A percentile compares a stretch with the other conserved stretches of the same genome.
These are phyloP conservation scores for Felis catus DNA, from an alignment of 2,113 vertebrate species.

Conservation along the genomic window F.catus_Fca126_mat1.0 CM031418.1:90737501-90738000, in stretches of 20 bases:
- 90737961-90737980: not conserved
- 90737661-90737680: constrained; percentile 62
- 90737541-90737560: too few species aligned
- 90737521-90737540: too few species aligned
- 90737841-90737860: not conserved
- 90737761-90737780: not conserved
- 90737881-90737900: not conserved
- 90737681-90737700: constrained; percentile 66
- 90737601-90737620: constrained; percentile 58
- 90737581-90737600: too few species aligned
- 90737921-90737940: not conserved
- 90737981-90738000: too few species aligned
- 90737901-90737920: not conserved
- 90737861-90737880: not conserved
- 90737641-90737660: constrained; percentile 55
- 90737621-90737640: constrained; percentile 66
- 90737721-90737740: constrained; percentile 36
- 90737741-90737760: not conserved
- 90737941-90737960: not conserved
- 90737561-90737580: too few species aligned
- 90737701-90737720: constrained; percentile 34
- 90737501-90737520: too few species aligned
- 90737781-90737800: not conserved
- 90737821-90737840: too few species aligned
- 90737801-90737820: not conserved